Evolutionary conservation across 1,140 invertebrate species (phyloP).

Genomic region (Lethocerus indicus): DNA sequence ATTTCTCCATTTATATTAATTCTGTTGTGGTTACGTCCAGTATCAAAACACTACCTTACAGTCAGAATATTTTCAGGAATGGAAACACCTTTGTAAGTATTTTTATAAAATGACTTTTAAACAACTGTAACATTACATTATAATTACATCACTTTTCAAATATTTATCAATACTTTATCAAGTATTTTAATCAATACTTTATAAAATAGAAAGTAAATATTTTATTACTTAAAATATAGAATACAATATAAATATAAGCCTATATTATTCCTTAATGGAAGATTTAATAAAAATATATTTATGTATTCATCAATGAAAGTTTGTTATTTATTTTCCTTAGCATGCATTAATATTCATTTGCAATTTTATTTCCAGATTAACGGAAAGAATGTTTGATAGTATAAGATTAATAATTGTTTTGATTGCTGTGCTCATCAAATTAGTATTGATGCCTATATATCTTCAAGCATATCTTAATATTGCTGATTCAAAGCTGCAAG

Average conservation of each 20-base stretch:
- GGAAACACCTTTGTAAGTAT: slow-evolving; percentile 53
- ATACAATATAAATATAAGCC: not conserved
- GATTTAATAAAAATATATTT: not conserved
- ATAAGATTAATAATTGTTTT: too few species aligned
- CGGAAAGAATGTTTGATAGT: too few species aligned
- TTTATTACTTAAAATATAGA: not conserved
- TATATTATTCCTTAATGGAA: not conserved
- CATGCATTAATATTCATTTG: slow-evolving; percentile 47
- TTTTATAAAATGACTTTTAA: not conserved
- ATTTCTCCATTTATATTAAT: slow-evolving; percentile 67
- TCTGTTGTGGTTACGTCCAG: slow-evolving; percentile 76
- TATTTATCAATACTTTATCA: not conserved
- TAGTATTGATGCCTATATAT: slow-evolving; percentile 72
- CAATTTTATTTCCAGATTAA: too few species aligned
- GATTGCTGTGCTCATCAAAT: too few species aligned
- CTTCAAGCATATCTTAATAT: slow-evolving; percentile 89
- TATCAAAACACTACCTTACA: slow-evolving; percentile 73
- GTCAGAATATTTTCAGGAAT: slow-evolving; percentile 58
- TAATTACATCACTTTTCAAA: not conserved
- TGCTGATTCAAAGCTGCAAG: slow-evolving; percentile 65
- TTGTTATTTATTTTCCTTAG: slow-evolving; percentile 28
- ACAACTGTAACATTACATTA: not conserved
- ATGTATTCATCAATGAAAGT: not conserved
- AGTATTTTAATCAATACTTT: not conserved
- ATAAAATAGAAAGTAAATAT: not conserved